These are phyloP conservation scores for Papilio gigon DNA, from an alignment of 2,888 invertebrate species.

Conservation along the genomic window DNA sequence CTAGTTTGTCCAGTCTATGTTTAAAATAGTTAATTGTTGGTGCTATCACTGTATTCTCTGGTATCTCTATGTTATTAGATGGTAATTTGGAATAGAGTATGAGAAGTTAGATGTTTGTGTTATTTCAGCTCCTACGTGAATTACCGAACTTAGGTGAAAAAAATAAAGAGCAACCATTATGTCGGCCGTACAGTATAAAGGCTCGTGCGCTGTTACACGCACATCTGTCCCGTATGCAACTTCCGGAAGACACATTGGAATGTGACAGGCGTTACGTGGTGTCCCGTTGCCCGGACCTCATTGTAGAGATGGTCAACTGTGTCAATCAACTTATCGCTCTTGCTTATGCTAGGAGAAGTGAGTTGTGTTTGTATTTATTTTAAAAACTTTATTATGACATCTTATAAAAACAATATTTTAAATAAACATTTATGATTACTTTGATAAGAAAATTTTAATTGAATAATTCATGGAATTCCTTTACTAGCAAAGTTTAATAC, in stretches of 20 bases:
- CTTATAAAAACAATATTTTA: too few species aligned
- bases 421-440: too few species aligned
- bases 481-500: background rate
- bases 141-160: conserved; percentile 96
- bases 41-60: too few species aligned
- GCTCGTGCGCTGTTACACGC: conserved; percentile 97
- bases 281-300: conserved; percentile 95
- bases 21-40: too few species aligned
- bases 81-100: too few species aligned
- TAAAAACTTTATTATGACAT: background rate
- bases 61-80: too few species aligned
- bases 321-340: conserved; percentile 96
- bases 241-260: conserved; percentile 90
- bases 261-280: conserved; percentile 92
- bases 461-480: background rate
- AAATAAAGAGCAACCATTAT: conserved; percentile 97
- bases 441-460: background rate
- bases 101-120: background rate
- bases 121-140: conserved; percentile 90
- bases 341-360: conserved; percentile 94
- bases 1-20: too few species aligned
- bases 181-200: conserved; percentile 95
- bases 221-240: conserved; percentile 92
- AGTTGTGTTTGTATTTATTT: conserved; percentile 58
- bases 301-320: conserved; percentile 98